Conservation (phyloP, 2,797 vertebrate species). For the Gymnodraco acuticeps region DNA sequence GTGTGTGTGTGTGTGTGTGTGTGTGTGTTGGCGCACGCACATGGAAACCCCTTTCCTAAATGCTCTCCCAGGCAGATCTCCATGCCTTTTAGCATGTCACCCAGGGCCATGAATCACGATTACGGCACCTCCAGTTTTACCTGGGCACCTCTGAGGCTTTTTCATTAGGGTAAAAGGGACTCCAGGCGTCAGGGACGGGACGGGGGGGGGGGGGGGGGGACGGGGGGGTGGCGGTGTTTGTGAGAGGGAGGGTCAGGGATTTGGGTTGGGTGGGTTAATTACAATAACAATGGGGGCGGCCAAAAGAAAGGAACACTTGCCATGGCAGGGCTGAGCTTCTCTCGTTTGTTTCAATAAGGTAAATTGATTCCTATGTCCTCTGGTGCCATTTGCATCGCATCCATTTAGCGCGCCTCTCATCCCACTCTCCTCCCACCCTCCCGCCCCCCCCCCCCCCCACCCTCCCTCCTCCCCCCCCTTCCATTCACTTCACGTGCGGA, state of each 20-base stretch:
- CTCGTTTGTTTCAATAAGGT: constrained; percentile 88
- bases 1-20: constrained; percentile 40
- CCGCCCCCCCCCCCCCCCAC: background rate
- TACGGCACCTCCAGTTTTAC: constrained; percentile 74
- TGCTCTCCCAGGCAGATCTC: constrained; percentile 72
- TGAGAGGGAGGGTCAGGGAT: constrained; percentile 69
- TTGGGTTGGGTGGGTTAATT: constrained; percentile 81
- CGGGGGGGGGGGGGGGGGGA: constrained; percentile 3
- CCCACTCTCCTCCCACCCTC: constrained; percentile 56
- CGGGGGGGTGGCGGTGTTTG: constrained; percentile 47
- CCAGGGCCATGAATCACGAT: constrained; percentile 79
- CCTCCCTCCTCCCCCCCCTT: constrained; percentile 54
- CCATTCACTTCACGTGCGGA: constrained; percentile 71
- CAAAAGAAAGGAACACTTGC: constrained; percentile 56
- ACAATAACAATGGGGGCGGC: constrained; percentile 81
- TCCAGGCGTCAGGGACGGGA: constrained; percentile 34
- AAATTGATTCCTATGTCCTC: constrained; percentile 86
- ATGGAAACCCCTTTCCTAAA: constrained; percentile 75
- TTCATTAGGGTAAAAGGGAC: constrained; percentile 86
- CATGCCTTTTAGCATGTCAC: constrained; percentile 79
- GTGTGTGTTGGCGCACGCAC: constrained; percentile 44
- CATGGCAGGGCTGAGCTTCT: constrained; percentile 71
- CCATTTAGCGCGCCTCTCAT: constrained; percentile 77
- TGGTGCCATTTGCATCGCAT: constrained; percentile 82
- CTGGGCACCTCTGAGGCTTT: constrained; percentile 74